Evolutionary conservation across 2,113 vertebrate species (phyloP), one percentile per base, ranked within the genome.

Genomic region (Proterorhinus semilunaris): DNA sequence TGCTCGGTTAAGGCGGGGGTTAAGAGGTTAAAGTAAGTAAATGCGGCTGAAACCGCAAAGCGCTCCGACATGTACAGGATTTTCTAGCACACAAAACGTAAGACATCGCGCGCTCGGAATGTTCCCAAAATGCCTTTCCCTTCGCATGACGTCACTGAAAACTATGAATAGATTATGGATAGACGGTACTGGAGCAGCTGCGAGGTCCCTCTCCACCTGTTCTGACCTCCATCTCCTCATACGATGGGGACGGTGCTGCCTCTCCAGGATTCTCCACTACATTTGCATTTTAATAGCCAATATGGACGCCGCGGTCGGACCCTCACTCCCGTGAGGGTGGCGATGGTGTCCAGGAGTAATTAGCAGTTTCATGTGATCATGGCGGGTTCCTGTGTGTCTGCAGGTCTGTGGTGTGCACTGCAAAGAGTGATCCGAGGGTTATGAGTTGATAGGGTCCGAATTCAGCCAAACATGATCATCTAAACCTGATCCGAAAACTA

Each of bases 201-300:
- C 71, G 43, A 13, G 11, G 27, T 68, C 27, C 16, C 10, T 59
- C 43, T 48, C 27, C 42, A 42, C 62, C 36, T 36, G 50, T 27
- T 44, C 46, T 63, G 54, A 52, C 62, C 71, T 45, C 62, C 51
- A 49, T 36, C 50, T 82, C 49, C 11, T 52, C 36, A 47, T 54
- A 48, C 69, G 70, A 51, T 6, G 53, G 48, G 65, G 55, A 80
- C 61, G 61, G 8, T 51, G 66, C 67, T 61, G 72, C 63, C 47
- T 42, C 27, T 9, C 15, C 6, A 53, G 6, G 11, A n/a, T 67
- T 80, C 63, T 45, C 5, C 6, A 61, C 62, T 62, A n/a, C 65
- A 42, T 50, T 46, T 17, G 3, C 12, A 43, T 72, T 73, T 47
- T 44, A 67, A 65, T 71, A 50, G 46, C 52, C 43, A 55, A 11